A percentile compares a stretch with the other conserved stretches of the same genome.
phyloP scores from a whole-genome alignment of 2,113 vertebrate species.

The Takifugu bimaculatus region DNA sequence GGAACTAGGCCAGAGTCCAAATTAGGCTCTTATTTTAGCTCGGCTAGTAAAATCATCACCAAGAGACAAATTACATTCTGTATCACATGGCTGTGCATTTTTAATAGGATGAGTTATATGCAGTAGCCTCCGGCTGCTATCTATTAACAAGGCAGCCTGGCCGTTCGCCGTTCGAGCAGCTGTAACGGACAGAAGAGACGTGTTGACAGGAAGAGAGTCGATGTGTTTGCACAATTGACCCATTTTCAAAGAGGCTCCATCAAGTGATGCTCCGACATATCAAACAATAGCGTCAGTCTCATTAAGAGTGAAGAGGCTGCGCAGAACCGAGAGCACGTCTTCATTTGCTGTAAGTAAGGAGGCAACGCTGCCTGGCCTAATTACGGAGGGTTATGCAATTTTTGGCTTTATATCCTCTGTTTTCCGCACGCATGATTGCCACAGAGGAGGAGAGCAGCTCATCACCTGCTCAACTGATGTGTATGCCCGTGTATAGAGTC shows the following conservation, averaged over 20 bases:
- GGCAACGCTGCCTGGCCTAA: too few species aligned
- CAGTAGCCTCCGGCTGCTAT: conserved; percentile 29
- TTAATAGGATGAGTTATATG: conserved; percentile 57
- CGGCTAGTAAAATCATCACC: conserved; percentile 46
- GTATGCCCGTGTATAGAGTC: neutral
- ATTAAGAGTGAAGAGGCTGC: neutral
- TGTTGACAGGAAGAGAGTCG: conserved; percentile 14
- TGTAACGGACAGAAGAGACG: conserved; percentile 35
- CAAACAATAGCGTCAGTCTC: neutral
- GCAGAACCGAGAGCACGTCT: too few species aligned
- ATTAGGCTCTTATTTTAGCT: conserved; percentile 52
- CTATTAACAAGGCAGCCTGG: conserved; percentile 50
- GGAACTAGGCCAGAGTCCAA: conserved; percentile 49
- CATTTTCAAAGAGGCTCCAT: conserved; percentile 28
- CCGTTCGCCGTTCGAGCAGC: conserved; percentile 27
- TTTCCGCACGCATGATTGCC: too few species aligned
- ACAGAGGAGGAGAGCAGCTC: too few species aligned
- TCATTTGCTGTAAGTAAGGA: too few species aligned
- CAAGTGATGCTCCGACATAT: conserved; percentile 10
- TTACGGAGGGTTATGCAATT: too few species aligned
- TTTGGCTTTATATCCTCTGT: too few species aligned
- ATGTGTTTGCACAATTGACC: conserved; percentile 35
- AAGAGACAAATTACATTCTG: conserved; percentile 60
- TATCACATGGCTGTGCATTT: conserved; percentile 39
- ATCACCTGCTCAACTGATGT: neutral